Evolutionary conservation across 2,797 vertebrate genomes (phyloP).

Genomic region (Bradypus variegatus): DNA sequence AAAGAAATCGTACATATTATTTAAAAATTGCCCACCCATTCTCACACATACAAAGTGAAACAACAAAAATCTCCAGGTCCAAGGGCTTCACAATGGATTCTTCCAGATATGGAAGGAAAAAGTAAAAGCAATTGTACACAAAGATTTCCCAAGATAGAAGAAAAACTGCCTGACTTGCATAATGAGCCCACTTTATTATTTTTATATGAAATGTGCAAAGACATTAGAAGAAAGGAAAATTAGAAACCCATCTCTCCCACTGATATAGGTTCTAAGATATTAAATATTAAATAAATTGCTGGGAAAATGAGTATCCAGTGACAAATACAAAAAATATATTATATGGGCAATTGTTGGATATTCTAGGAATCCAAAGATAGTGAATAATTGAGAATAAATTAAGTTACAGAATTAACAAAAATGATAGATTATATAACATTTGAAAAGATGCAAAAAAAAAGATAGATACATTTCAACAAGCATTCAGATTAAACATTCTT

Average conservation of each 20-base stretch:
- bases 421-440: background rate
- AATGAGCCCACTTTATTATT: background rate
- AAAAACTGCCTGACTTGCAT: too few species aligned
- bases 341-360: background rate
- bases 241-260: background rate
- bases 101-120: background rate
- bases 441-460: background rate
- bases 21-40: background rate
- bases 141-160: background rate
- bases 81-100: background rate
- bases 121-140: accelerated
- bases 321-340: background rate
- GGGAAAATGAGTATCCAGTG: background rate
- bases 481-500: background rate
- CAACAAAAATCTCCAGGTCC: background rate
- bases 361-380: background rate
- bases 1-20: background rate
- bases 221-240: background rate
- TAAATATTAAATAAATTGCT: background rate
- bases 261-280: background rate
- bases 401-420: background rate
- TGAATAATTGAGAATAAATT: background rate
- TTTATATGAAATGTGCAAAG: background rate
- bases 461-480: background rate
- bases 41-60: background rate